Evolutionary conservation across 37 sponge, comb jelly and placozoan species (phyloP).

Genomic region (Haliclona indistincta): DNA sequence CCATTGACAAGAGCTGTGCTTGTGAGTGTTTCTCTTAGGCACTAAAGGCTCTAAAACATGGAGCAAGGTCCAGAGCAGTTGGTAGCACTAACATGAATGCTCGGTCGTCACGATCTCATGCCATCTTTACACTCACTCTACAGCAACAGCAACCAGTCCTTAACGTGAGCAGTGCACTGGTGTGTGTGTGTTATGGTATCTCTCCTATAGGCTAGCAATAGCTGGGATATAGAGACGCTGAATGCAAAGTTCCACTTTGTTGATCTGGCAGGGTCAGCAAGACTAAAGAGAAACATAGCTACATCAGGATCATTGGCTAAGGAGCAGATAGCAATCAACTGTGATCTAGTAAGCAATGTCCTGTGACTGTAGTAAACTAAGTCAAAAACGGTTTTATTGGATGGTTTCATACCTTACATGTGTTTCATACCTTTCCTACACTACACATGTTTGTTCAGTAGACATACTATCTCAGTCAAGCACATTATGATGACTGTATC

Average conservation of each 20-base stretch:
- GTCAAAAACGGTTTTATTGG: too few species aligned
- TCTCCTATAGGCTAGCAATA: too few species aligned
- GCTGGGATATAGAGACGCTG: constrained; percentile 85
- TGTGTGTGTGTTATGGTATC: too few species aligned
- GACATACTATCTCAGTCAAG: neutral
- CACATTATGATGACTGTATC: too few species aligned
- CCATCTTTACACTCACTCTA: constrained; percentile 87
- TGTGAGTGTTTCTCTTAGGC: constrained; percentile 68
- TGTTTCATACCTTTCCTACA: neutral
- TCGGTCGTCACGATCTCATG: constrained; percentile 94
- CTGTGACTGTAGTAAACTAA: too few species aligned
- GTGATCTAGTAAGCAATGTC: constrained; percentile 94
- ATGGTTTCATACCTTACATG: too few species aligned
- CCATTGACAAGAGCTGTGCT: too few species aligned
- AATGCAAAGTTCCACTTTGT: constrained; percentile 96
- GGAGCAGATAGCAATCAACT: constrained; percentile 98
- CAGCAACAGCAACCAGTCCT: constrained; percentile 48
- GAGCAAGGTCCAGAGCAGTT: constrained; percentile 78
- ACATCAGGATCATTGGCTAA: constrained; percentile 97
- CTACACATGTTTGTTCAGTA: neutral
- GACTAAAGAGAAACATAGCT: constrained; percentile 95
- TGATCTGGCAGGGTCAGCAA: constrained; percentile 97
- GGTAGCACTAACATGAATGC: constrained; percentile 96
- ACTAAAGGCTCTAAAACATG: constrained; percentile 62
- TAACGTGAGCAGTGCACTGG: too few species aligned